Evolutionary conservation across 2,113 vertebrate species (phyloP).

Genomic region (Rhynchopsitta pachyrhyncha): DNA sequence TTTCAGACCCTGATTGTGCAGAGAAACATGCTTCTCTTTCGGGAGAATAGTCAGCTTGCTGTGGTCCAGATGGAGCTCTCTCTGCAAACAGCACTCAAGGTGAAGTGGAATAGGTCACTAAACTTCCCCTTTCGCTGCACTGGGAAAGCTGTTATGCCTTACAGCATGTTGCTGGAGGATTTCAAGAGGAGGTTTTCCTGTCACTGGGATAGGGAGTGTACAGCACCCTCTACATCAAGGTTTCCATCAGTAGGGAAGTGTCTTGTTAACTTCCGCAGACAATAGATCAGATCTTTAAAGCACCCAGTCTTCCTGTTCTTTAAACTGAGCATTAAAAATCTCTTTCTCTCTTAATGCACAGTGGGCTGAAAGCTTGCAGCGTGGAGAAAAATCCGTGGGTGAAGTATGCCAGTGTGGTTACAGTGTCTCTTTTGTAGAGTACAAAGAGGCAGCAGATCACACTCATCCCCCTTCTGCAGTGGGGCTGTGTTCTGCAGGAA

Average conservation of each 20-base stretch:
- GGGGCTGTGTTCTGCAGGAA: background rate
- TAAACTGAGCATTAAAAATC: background rate
- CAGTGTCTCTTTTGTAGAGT: background rate
- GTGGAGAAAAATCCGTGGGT: background rate
- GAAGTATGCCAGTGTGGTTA: background rate
- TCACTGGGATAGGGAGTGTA: background rate
- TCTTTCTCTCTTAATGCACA: background rate
- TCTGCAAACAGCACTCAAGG: background rate
- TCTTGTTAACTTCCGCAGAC: background rate
- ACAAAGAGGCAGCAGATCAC: background rate
- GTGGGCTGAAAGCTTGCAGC: constrained; percentile 11
- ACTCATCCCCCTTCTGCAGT: background rate
- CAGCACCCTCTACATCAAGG: background rate
- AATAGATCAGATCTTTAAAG: background rate
- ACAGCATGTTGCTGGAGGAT: background rate
- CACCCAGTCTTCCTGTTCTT: background rate
- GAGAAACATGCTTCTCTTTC: background rate
- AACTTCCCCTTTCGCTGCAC: background rate
- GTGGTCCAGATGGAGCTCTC: background rate
- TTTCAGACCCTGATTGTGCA: background rate
- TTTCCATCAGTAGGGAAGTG: background rate
- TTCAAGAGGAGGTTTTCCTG: background rate
- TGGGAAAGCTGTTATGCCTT: background rate
- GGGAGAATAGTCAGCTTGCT: background rate
- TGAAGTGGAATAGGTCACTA: constrained; percentile 28